Percentiles rank a stretch among this genome's conserved stretches.
phyloP scores from a whole-genome alignment of 2,888 invertebrate species.

The Dryocosmus kuriphilus region DNA sequence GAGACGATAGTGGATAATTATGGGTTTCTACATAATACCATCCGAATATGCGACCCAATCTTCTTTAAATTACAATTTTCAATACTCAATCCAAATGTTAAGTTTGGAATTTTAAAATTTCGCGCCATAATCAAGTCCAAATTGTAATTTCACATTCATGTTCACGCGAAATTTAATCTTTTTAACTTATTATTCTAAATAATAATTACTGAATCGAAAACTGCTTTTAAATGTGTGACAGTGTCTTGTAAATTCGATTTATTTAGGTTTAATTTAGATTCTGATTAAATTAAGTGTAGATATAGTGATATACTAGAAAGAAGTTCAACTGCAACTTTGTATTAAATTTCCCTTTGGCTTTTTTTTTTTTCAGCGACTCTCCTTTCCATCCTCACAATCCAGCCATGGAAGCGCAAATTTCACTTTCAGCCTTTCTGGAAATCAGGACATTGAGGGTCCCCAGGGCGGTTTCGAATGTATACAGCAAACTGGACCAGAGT shows the following conservation, averaged over 20 bases:
- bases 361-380: conserved; percentile 83
- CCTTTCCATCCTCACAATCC: conserved; percentile 83
- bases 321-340: conserved; percentile 17
- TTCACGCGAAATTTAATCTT: too few relatives aligned
- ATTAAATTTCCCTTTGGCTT: conserved; percentile 32
- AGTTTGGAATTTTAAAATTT: too few relatives aligned
- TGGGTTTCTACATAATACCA: conserved; percentile 5
- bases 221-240: not conserved
- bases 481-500: conserved; percentile 82
- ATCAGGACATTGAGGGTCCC: conserved; percentile 89
- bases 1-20: conserved; percentile 12
- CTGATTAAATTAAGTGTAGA: not conserved
- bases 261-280: not conserved
- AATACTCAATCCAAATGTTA: too few relatives aligned
- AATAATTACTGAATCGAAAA: not conserved
- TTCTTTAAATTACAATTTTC: too few relatives aligned
- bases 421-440: conserved; percentile 88
- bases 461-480: conserved; percentile 97
- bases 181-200: not conserved
- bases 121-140: too few relatives aligned
- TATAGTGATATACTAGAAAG: not conserved
- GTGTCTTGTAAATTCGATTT: not conserved
- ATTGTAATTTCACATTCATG: too few relatives aligned
- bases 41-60: too few relatives aligned
- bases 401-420: conserved; percentile 81